These are phyloP conservation scores for Acropora tenuis DNA, from an alignment of 64 coral and sea anemone species.

Conservation along the genomic window DNA sequence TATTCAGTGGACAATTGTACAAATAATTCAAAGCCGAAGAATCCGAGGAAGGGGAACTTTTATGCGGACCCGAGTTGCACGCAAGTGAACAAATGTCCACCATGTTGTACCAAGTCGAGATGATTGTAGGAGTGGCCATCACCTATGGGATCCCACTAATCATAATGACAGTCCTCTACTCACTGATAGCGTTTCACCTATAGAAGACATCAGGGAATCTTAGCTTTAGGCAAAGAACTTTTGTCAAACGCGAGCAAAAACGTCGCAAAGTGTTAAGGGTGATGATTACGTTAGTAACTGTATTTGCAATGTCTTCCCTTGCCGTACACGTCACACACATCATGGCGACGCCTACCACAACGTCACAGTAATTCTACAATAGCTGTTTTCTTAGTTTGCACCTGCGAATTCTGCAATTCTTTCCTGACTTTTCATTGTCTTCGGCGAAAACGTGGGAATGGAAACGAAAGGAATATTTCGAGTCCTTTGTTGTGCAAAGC, in stretches of 20 bases:
- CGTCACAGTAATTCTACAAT: not conserved
- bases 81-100: not conserved
- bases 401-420: constrained; percentile 76
- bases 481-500: not conserved
- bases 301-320: constrained; percentile 63
- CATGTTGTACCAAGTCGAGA: not conserved
- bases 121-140: constrained; percentile 66
- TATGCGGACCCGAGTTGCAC: constrained; percentile 44
- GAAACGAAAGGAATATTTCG: constrained; percentile 14
- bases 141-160: constrained; percentile 60
- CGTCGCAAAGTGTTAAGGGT: constrained; percentile 46
- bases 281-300: constrained; percentile 39
- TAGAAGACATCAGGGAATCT: constrained; percentile 45
- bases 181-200: constrained; percentile 59
- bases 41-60: not conserved
- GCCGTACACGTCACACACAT: constrained; percentile 61
- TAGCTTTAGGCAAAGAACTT: not conserved
- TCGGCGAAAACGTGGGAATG: constrained; percentile 49
- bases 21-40: constrained; percentile 53
- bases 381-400: constrained; percentile 62
- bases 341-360: not conserved
- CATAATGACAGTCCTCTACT: constrained; percentile 67
- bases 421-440: constrained; percentile 70
- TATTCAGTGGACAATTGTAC: constrained; percentile 58
- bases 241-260: constrained; percentile 33